Conservation (phyloP, 92 coral and sea anemone genomes). For the Siderastrea radians region DNA sequence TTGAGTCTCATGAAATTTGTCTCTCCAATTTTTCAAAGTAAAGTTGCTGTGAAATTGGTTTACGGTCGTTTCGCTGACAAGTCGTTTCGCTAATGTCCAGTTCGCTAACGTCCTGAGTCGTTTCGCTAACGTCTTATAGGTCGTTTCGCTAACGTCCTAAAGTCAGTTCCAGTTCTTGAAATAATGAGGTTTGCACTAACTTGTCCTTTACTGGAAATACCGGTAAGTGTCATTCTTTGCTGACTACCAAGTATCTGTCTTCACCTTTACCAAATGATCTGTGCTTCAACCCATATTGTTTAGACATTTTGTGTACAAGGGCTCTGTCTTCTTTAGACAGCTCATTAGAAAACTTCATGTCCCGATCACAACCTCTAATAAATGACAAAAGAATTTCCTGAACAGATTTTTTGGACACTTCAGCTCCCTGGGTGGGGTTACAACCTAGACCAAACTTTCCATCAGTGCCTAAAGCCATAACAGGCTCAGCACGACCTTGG, state of each 20-base stretch:
- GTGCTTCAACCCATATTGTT: constrained; percentile 79
- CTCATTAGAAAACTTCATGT: constrained; percentile 85
- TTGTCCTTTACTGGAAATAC: not conserved
- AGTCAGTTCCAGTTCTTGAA: no score
- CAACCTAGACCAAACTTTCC: constrained; percentile 88
- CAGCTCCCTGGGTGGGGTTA: constrained; percentile 26
- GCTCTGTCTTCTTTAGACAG: constrained; percentile 90
- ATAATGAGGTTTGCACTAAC: no score
- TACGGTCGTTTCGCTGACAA: no score
- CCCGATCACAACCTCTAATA: constrained; percentile 68
- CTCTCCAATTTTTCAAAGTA: no score
- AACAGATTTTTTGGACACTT: constrained; percentile 70
- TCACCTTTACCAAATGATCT: constrained; percentile 83
- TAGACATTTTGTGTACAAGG: constrained; percentile 75
- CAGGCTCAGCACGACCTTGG: constrained; percentile 93
- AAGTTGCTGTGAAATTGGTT: no score
- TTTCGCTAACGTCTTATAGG: no score
- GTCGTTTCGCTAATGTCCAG: no score
- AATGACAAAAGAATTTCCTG: constrained; percentile 75
- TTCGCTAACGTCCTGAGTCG: no score
- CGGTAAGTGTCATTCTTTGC: constrained; percentile 48
- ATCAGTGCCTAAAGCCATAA: constrained; percentile 76
- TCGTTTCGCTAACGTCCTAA: no score
- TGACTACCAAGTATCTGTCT: constrained; percentile 85
- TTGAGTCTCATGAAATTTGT: no score